phyloP scores from a whole-genome alignment of 2,888 invertebrate genomes.

The Abscondita cerata region DNA sequence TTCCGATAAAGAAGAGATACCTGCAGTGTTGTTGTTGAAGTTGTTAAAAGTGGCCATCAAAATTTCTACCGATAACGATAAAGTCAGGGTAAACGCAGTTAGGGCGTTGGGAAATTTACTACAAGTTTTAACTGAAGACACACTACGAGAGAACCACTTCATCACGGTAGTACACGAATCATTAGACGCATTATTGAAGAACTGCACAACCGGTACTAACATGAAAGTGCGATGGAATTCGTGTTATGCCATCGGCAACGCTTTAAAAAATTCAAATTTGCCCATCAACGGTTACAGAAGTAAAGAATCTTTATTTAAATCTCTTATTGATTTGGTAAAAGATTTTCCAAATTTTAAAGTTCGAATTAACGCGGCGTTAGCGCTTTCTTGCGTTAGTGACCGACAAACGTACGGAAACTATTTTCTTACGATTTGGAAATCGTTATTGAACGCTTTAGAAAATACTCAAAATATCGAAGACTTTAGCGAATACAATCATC shows the following conservation, averaged over 20 bases:
- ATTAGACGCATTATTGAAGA: constrained; percentile 72
- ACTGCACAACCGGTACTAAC: constrained; percentile 72
- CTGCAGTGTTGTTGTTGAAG: constrained; percentile 72
- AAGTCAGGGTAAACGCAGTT: constrained; percentile 82
- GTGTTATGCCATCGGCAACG: constrained; percentile 84
- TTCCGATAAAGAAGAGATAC: constrained; percentile 65
- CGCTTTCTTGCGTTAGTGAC: constrained; percentile 68
- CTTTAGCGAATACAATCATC: constrained; percentile 84
- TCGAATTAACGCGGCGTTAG: constrained; percentile 83
- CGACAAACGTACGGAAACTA: constrained; percentile 71
- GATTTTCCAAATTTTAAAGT: constrained; percentile 88
- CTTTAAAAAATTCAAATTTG: constrained; percentile 70
- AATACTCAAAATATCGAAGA: constrained; percentile 80
- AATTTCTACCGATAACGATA: constrained; percentile 74
- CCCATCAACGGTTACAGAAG: constrained; percentile 55
- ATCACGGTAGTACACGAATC: constrained; percentile 65
- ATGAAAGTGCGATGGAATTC: constrained; percentile 95
- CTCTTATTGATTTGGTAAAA: constrained; percentile 70
- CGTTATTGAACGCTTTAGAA: constrained; percentile 76
- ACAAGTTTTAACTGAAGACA: constrained; percentile 65
- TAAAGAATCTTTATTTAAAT: constrained; percentile 65
- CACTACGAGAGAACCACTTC: constrained; percentile 61
- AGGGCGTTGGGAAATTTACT: constrained; percentile 83
- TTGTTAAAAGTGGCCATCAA: constrained; percentile 71
- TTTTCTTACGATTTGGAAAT: constrained; percentile 71